Conservation (phyloP, 2,888 invertebrate genomes). For the Agrochola circellaris region DNA sequence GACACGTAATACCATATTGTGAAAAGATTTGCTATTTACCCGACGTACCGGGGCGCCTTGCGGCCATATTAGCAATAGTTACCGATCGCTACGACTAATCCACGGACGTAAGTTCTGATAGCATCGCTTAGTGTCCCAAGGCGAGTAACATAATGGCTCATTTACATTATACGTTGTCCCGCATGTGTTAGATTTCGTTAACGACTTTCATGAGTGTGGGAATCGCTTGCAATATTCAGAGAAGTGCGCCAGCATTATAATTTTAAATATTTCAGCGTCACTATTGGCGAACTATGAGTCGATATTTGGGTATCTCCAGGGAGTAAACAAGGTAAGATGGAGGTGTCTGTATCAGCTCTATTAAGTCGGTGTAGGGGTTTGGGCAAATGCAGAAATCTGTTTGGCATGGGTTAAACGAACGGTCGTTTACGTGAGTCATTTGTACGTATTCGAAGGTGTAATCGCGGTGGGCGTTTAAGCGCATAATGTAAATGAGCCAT, state of each 20-base stretch:
- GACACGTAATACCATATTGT: slow-evolving; percentile 75
- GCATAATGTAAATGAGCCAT: slow-evolving; percentile 63
- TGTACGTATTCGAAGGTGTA: slow-evolving; percentile 33
- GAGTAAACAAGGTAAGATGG: slow-evolving; percentile 47
- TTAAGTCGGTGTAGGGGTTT: slow-evolving; percentile 30
- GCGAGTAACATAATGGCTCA: slow-evolving; percentile 64
- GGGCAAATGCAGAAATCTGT: slow-evolving; percentile 51
- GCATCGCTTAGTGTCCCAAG: slow-evolving; percentile 65
- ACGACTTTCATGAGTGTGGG: slow-evolving; percentile 60
- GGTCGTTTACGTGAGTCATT: slow-evolving; percentile 56
- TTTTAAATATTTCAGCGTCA: slow-evolving; percentile 48
- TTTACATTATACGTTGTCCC: slow-evolving; percentile 66
- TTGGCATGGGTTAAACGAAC: slow-evolving; percentile 38
- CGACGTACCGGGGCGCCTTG: slow-evolving; percentile 51
- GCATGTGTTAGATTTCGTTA: slow-evolving; percentile 67
- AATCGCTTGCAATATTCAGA: slow-evolving; percentile 60
- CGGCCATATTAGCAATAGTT: slow-evolving; percentile 60
- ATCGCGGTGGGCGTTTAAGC: slow-evolving; percentile 57
- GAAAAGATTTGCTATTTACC: slow-evolving; percentile 76
- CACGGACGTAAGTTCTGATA: slow-evolving; percentile 63
- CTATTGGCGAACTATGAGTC: slow-evolving; percentile 25
- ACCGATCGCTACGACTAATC: slow-evolving; percentile 59
- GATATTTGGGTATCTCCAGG: slow-evolving; percentile 33
- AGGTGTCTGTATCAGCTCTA: slow-evolving; percentile 32
- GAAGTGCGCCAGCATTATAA: slow-evolving; percentile 49